Base-by-base conservation (phyloP, 1,140 invertebrate species). In the Brachionus calyciflorus region DNA sequence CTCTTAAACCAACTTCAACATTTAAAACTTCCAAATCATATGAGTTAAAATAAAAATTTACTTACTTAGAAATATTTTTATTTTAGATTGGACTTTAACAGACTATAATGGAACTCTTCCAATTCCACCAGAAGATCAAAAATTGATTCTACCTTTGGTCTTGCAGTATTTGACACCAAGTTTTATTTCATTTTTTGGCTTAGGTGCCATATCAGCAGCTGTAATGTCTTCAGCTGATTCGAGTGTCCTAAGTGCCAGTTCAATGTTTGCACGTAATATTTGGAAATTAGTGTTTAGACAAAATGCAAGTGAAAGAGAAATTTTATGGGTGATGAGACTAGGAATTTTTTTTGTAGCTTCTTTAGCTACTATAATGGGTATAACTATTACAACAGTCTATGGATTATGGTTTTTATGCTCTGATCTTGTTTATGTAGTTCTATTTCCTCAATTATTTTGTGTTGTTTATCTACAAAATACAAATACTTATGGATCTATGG, bases 211-310 rank as follows among this genome's bases (percentile, higher is more conserved):
- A 3, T 97, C 94, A 0, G 95, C 95, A 2, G 94, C 95, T 10
- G 94, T 97, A 28, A 97, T 98, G 95, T 97, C 94, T 30, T 98
- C 95, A 2, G 94, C 95, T 0, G 96, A 98, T 84, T 98, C 95
- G 44, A 96, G 94, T 78, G 92, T 98, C 28, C 88, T 98, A 9
- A 96, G 93, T 17, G 95, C 96, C 2, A 92, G 92, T 78, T 96
- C 94, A 17, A 98, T 98, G 95, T 98, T 98, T 84, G 94, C 96
- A 68, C 89, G 94, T 82, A 98, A 98, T 84, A 92, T 98, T 77
- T 98, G 97, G 88, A 95, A 93, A 86, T 88, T 96, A 81, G 93
- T 97, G 82, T 95, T 98, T 86, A 87, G 94, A 78, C 93, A 94
- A 85, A 90, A 91, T 90, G 93, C 93, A 30, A 94, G 92, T 53